A percentile compares a stretch with the other conserved stretches of the same genome.
Evolutionary conservation across 2,797 vertebrate genomes (phyloP).

Genomic region (Parauchenoglanis ngamensis): DNA sequence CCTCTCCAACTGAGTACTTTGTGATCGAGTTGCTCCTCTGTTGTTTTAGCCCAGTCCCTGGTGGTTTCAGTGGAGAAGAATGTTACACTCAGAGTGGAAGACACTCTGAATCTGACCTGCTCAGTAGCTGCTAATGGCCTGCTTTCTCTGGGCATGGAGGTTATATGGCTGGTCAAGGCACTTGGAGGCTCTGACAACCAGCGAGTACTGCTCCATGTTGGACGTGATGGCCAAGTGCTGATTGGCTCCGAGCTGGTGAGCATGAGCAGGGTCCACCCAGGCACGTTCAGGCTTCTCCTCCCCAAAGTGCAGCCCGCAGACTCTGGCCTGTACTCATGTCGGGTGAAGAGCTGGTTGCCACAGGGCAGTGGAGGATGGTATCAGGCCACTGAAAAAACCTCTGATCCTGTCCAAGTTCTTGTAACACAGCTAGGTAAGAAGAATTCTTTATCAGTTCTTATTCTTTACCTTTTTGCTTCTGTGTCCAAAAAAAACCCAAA

Average conservation of each 20-base stretch:
- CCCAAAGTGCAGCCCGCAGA: constrained; percentile 76
- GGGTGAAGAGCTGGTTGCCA: constrained; percentile 80
- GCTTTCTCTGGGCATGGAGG: constrained; percentile 77
- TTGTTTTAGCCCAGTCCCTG: constrained; percentile 70
- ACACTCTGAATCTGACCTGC: constrained; percentile 83
- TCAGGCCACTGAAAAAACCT: constrained; percentile 82
- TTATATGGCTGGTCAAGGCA: constrained; percentile 80
- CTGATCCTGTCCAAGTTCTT: constrained; percentile 74
- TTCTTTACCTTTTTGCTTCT: not conserved
- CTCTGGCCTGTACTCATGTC: constrained; percentile 82
- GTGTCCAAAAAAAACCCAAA: not conserved
- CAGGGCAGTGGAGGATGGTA: constrained; percentile 81
- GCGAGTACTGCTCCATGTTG: constrained; percentile 66
- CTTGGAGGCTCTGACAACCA: constrained; percentile 70
- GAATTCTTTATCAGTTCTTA: not conserved
- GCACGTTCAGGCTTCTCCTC: constrained; percentile 78
- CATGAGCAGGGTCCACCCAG: constrained; percentile 71
- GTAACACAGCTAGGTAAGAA: constrained; percentile 83
- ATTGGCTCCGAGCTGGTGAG: constrained; percentile 73
- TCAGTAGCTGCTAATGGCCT: constrained; percentile 77
- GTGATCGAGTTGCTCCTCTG: constrained; percentile 18
- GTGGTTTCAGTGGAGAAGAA: constrained; percentile 69
- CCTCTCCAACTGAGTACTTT: not conserved
- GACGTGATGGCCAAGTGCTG: constrained; percentile 77
- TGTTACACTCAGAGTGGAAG: constrained; percentile 74